Conservation (phyloP, 2,797 vertebrate genomes). For the Typhlichthys eigenmanni region DNA sequence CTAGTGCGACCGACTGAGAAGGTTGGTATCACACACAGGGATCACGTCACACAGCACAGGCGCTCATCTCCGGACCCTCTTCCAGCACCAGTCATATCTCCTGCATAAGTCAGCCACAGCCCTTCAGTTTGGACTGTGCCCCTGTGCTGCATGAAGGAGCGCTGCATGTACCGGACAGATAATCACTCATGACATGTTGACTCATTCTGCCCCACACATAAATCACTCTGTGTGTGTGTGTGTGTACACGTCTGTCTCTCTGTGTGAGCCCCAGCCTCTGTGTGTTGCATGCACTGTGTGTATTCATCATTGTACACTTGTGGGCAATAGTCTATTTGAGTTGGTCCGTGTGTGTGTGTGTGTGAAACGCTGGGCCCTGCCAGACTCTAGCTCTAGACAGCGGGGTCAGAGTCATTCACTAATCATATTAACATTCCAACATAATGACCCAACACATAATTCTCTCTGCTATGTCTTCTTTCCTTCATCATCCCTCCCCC, state of each 20-base stretch:
- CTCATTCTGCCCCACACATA: slow-evolving; percentile 54
- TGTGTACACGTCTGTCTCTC: not conserved
- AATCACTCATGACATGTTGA: slow-evolving; percentile 66
- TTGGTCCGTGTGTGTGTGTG: slow-evolving; percentile 16
- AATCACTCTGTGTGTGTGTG: slow-evolving; percentile 38
- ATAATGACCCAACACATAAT: slow-evolving; percentile 75
- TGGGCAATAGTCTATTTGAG: slow-evolving; percentile 13
- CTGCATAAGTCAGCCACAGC: too few species aligned
- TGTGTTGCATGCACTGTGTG: slow-evolving; percentile 7
- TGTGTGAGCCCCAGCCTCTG: slow-evolving; percentile 6
- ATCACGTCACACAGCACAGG: slow-evolving; percentile 23
- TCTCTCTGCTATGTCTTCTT: slow-evolving; percentile 30
- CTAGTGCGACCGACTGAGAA: too few species aligned
- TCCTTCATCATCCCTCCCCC: slow-evolving; percentile 15
- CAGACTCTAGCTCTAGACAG: slow-evolving; percentile 70
- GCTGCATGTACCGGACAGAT: slow-evolving; percentile 51
- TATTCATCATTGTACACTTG: slow-evolving; percentile 20
- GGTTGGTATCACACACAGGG: not conserved
- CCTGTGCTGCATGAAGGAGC: slow-evolving; percentile 17
- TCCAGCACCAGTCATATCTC: not conserved
- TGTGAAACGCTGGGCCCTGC: slow-evolving; percentile 39
- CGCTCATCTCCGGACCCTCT: slow-evolving; percentile 12
- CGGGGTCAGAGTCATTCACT: slow-evolving; percentile 72
- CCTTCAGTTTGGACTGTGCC: not conserved
- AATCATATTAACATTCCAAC: slow-evolving; percentile 83